phyloP scores from a whole-genome alignment of 2,113 vertebrate genomes.

The Paralichthys olivaceus region DNA sequence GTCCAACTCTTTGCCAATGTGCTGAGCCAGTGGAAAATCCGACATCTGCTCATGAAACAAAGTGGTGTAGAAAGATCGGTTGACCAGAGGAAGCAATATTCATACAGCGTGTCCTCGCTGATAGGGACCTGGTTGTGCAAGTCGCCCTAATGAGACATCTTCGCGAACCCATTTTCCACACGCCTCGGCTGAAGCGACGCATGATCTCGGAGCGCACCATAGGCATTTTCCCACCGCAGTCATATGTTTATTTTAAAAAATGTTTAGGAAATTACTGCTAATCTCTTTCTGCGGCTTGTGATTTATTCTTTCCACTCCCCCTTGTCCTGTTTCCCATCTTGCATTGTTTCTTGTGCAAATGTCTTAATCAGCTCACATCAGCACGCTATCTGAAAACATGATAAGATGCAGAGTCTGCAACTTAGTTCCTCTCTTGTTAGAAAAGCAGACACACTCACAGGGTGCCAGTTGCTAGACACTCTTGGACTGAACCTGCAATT shows the following conservation, averaged over 20 bases:
- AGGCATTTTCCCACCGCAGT: conserved; percentile 47
- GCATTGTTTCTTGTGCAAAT: conserved; percentile 49
- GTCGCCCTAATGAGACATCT: conserved; percentile 57
- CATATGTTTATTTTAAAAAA: conserved; percentile 52
- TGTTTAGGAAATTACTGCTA: conserved; percentile 54
- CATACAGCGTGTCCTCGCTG: conserved; percentile 69
- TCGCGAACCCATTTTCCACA: conserved; percentile 65
- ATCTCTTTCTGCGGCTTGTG: conserved; percentile 34
- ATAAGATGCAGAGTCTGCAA: conserved; percentile 60
- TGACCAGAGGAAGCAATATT: conserved; percentile 80
- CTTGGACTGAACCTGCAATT: conserved; percentile 75
- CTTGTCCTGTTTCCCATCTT: neutral
- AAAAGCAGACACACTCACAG: conserved; percentile 51
- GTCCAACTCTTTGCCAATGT: conserved; percentile 67
- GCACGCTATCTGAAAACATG: conserved; percentile 56
- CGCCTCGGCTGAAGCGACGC: conserved; percentile 48
- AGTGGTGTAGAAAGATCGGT: conserved; percentile 69
- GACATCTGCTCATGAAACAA: conserved; percentile 66
- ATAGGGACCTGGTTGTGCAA: conserved; percentile 68
- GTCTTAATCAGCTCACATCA: conserved; percentile 54
- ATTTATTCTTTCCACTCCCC: conserved; percentile 52
- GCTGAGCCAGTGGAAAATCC: conserved; percentile 84
- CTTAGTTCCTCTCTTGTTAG: conserved; percentile 43
- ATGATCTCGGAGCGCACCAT: conserved; percentile 51
- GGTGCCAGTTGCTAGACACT: conserved; percentile 58